These are phyloP conservation scores for Podabrus alpinus DNA, from an alignment of 2,888 invertebrate genomes.

Conservation along the genomic window DNA sequence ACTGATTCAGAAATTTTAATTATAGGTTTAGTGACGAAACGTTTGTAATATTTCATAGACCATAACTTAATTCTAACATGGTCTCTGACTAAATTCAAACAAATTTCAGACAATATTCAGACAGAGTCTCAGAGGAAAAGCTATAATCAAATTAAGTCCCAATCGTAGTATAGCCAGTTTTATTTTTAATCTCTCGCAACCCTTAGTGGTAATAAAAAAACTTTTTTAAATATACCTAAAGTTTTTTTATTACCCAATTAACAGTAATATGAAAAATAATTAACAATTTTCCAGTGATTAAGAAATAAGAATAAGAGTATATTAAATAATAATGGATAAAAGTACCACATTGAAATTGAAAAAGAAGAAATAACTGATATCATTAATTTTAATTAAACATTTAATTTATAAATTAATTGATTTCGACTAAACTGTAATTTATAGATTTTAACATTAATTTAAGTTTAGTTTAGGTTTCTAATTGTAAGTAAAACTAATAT, in stretches of 20 bases:
- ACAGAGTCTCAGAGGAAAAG: background rate
- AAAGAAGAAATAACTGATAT: background rate
- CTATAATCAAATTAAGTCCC: background rate
- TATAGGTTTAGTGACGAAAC: background rate
- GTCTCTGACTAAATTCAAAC: background rate
- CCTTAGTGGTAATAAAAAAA: background rate
- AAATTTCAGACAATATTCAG: background rate
- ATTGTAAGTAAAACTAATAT: background rate
- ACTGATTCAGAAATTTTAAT: background rate
- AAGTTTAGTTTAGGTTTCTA: background rate
- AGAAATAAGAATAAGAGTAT: background rate
- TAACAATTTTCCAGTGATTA: background rate
- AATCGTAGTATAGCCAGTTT: background rate
- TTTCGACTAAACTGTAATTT: background rate
- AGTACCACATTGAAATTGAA: background rate
- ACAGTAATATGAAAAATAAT: background rate
- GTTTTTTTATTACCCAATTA: background rate
- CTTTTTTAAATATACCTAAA: background rate
- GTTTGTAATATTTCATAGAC: background rate
- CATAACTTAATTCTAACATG: background rate
- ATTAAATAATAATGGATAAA: too few species aligned
- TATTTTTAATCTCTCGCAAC: background rate
- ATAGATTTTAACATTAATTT: background rate
- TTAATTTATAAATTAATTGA: background rate
- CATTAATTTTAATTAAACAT: background rate